Evolutionary conservation across 2,888 invertebrate genomes (phyloP).

Genomic region (Xanthorhoe spadicearia): DNA sequence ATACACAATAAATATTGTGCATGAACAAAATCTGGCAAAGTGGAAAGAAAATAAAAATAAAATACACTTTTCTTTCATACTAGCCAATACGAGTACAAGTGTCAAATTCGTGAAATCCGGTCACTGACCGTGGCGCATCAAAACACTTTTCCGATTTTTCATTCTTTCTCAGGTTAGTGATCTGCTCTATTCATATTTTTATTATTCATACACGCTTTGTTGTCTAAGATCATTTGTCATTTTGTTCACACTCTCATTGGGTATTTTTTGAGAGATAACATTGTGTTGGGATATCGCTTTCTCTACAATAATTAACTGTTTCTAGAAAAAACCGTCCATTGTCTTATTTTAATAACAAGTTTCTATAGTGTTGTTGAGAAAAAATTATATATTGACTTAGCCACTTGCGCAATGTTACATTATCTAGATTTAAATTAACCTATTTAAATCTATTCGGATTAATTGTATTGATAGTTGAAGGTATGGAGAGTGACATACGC

Average conservation of each 20-base stretch:
- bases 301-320: conserved; percentile 10
- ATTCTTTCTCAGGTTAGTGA: conserved; percentile 35
- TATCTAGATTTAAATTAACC: too few species aligned
- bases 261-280: neutral
- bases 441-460: too few species aligned
- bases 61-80: conserved; percentile 32
- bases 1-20: conserved; percentile 20
- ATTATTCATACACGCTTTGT: conserved; percentile 5
- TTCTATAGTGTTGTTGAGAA: too few species aligned
- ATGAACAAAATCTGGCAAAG: conserved; percentile 22
- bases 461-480: too few species aligned
- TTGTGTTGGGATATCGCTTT: conserved; percentile 8
- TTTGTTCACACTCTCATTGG: conserved; percentile 16
- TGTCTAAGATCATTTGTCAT: conserved; percentile 27
- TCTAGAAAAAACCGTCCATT: neutral
- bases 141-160: conserved; percentile 29
- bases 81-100: conserved; percentile 29
- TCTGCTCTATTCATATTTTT: conserved; percentile 20
- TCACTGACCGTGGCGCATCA: conserved; percentile 40
- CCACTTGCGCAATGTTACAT: too few species aligned
- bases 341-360: too few species aligned
- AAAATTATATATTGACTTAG: too few species aligned
- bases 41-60: conserved; percentile 27
- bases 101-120: conserved; percentile 39
- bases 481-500: too few species aligned